Evolutionary conservation across 1,140 invertebrate genomes (phyloP).

Genomic region (Centruroides vittatus): DNA sequence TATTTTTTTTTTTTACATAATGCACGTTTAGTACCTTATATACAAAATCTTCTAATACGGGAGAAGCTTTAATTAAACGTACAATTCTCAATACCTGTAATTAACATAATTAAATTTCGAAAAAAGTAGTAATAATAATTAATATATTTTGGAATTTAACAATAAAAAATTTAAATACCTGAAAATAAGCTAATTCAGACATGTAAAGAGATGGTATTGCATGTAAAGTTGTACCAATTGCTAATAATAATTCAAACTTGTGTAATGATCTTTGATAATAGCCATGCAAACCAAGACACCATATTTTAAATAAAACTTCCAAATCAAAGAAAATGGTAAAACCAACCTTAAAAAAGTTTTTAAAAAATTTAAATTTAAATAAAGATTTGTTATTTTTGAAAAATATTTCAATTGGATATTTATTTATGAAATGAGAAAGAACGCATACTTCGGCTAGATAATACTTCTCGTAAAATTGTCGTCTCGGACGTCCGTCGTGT

Average conservation of each 20-base stretch:
- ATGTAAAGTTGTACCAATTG: conserved; percentile 89
- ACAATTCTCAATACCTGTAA: conserved; percentile 66
- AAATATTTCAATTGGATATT: background rate
- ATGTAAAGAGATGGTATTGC: conserved; percentile 84
- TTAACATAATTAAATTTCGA: background rate
- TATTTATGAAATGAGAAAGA: background rate
- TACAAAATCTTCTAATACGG: conserved; percentile 97
- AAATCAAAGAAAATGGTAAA: conserved; percentile 91
- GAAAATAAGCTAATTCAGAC: conserved; percentile 90
- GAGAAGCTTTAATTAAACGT: conserved; percentile 93
- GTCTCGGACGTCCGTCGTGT: conserved; percentile 66
- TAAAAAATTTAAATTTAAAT: background rate
- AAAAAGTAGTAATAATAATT: no score
- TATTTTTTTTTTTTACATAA: background rate
- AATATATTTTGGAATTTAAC: conserved; percentile 1
- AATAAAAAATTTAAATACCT: conserved; percentile 39
- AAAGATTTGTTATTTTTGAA: background rate
- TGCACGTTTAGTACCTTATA: conserved; percentile 51
- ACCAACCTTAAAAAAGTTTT: conserved; percentile 45
- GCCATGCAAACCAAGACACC: conserved; percentile 85
- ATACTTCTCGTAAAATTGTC: conserved; percentile 70
- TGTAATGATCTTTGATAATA: conserved; percentile 95
- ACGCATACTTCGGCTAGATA: conserved; percentile 75
- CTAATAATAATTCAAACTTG: conserved; percentile 91
- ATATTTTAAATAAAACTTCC: conserved; percentile 94